These are phyloP conservation scores for Leptopterna dolabrata DNA, from an alignment of 2,888 invertebrate genomes.

Conservation along the genomic window DNA sequence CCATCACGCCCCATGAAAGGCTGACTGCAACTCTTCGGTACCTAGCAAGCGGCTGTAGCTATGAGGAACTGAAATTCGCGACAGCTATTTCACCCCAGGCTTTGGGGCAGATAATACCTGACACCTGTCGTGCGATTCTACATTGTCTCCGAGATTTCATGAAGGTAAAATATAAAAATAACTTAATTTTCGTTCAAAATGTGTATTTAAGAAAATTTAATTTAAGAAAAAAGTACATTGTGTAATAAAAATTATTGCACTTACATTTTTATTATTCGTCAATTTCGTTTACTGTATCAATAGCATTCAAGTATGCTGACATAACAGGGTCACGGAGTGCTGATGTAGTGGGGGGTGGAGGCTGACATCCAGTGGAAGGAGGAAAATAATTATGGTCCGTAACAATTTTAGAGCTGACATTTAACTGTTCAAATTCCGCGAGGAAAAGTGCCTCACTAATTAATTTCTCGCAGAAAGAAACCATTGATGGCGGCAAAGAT, in stretches of 20 bases:
- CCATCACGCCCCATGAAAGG: conserved; percentile 62
- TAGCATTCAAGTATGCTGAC: too few species aligned
- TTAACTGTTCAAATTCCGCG: conserved; percentile 34
- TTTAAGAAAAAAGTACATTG: too few species aligned
- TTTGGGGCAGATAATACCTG: background rate
- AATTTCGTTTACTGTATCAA: too few species aligned
- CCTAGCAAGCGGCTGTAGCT: background rate
- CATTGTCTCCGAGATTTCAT: background rate
- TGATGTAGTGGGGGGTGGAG: too few species aligned
- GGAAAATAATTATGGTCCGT: background rate
- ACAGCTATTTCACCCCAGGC: too few species aligned
- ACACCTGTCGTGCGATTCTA: background rate
- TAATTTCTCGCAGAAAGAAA: conserved; percentile 34
- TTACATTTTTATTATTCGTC: too few species aligned
- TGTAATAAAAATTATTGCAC: too few species aligned
- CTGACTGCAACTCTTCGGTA: too few species aligned
- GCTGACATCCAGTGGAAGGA: too few species aligned
- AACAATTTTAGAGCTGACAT: conserved; percentile 16
- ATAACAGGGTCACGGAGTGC: too few species aligned
- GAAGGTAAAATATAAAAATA: background rate
- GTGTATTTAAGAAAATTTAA: background rate
- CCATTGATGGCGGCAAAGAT: background rate
- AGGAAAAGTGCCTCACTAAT: conserved; percentile 53
- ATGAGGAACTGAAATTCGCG: conserved; percentile 8
- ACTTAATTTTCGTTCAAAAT: background rate